Base-by-base conservation (phyloP, 2,797 vertebrate species). In the Cuniculus paca region DNA sequence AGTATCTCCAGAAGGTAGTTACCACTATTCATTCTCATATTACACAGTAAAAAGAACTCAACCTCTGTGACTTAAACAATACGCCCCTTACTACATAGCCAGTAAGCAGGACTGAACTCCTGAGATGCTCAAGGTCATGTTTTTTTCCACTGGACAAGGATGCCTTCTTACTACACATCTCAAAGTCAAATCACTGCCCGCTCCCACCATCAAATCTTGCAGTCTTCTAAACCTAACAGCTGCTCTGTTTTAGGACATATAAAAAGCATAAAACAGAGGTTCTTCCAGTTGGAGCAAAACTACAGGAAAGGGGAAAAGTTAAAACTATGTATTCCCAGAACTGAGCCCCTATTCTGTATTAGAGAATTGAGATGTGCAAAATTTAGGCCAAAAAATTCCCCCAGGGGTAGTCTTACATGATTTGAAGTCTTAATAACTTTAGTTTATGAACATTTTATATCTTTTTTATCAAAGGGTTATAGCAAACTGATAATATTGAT, bases 381-480 rank as follows among this genome's bases (percentile, higher is more conserved):
- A 74, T 84, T 91, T 11, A 84, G 48, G 12, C n/a, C 0, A 28
- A 80, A 81, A 93, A 79, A 68, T 24, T 77, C 92, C 26, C 31
- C 20, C 39, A 86, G n/a, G 31, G 56, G 13, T 78, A 68, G 26
- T 79, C 39, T 96, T 94, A 79, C 1, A 19, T 74, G 86, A 94
- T 92, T 96, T 83, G 91, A 96, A 87, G 58, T 86, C n/a, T 88
- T 95, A 96, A 80, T 74, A 92, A 95, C 42, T 80, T 95, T 79
- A 78, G n/a, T 88, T 45, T 95, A 52, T 75, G 92, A 95, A 93
- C 36, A 87, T 24, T 94, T 91, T 88, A 79, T 90, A 28, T 95
- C 48, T 90, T 88, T 96, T 95, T 93, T 60, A 89, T 85, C 63
- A 85, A 95, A 92, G 8, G 20, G 80, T 77, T 75, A 81, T 6